Conservation (phyloP, 2,797 vertebrate genomes). For the Falco novaeseelandiae region DNA sequence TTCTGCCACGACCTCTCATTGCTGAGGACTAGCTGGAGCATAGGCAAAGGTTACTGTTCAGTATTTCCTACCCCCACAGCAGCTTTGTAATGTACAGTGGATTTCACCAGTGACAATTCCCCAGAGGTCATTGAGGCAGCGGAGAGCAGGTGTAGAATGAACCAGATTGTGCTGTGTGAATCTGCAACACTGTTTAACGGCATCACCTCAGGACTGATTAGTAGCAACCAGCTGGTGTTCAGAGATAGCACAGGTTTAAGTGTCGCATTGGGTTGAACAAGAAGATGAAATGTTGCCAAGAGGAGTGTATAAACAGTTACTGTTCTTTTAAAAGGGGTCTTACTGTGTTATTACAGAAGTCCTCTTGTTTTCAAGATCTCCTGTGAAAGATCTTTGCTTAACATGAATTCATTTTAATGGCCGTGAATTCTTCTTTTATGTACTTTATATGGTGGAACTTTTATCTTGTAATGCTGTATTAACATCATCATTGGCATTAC, state of each 20-base stretch:
- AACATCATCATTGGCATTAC: not conserved
- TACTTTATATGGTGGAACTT: not conserved
- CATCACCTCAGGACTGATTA: not conserved
- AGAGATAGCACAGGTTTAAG: not conserved
- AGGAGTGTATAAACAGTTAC: not conserved
- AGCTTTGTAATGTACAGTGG: not conserved
- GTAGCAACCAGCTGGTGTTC: not conserved
- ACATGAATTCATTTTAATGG: not conserved
- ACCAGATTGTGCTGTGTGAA: not conserved
- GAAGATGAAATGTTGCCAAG: not conserved
- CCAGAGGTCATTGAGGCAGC: not conserved
- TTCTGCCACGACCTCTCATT: not conserved
- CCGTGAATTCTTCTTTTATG: not conserved
- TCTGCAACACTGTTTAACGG: not conserved
- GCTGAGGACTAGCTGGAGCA: not conserved
- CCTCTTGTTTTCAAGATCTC: not conserved
- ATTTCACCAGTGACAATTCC: not conserved
- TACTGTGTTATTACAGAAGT: not conserved
- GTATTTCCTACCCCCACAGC: fast-evolving
- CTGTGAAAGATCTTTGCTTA: not conserved
- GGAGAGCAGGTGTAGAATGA: not conserved
- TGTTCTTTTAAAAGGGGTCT: not conserved
- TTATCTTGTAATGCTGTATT: not conserved
- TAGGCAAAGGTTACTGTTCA: not conserved
- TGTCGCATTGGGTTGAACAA: not conserved